These are phyloP conservation scores for Calypte anna DNA, from an alignment of 2,113 vertebrate genomes.

Conservation along the genomic window DNA sequence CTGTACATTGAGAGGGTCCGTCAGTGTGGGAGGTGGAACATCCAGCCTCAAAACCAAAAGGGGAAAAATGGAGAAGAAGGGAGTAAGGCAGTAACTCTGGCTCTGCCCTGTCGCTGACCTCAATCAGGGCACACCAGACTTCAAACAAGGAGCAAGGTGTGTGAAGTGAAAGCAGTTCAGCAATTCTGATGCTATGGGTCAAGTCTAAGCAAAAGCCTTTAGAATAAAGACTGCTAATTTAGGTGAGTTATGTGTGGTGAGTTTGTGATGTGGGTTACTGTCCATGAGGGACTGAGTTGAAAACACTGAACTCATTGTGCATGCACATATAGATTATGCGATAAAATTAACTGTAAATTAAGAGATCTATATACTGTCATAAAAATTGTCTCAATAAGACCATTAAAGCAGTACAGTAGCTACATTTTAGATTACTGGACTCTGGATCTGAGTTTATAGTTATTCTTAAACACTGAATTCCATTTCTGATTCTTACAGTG, in stretches of 20 bases:
- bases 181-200: not conserved
- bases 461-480: slow-evolving; percentile 11
- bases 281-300: not conserved
- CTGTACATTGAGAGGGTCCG: not conserved
- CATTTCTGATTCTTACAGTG: not conserved
- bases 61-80: not conserved
- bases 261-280: not conserved
- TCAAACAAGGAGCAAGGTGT: not conserved
- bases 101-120: not conserved
- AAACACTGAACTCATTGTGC: not conserved
- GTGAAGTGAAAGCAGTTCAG: not conserved
- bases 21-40: not conserved
- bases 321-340: slow-evolving; percentile 1
- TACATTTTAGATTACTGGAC: not conserved
- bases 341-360: slow-evolving; percentile 25
- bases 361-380: not conserved
- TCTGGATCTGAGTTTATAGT: not conserved
- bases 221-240: not conserved
- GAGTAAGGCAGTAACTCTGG: not conserved
- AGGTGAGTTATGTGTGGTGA: not conserved
- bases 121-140: not conserved
- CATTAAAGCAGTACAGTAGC: not conserved
- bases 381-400: not conserved
- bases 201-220: not conserved
- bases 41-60: not conserved